Conservation (phyloP, 2,797 vertebrate species). For the Smutsia temminckii region DNA sequence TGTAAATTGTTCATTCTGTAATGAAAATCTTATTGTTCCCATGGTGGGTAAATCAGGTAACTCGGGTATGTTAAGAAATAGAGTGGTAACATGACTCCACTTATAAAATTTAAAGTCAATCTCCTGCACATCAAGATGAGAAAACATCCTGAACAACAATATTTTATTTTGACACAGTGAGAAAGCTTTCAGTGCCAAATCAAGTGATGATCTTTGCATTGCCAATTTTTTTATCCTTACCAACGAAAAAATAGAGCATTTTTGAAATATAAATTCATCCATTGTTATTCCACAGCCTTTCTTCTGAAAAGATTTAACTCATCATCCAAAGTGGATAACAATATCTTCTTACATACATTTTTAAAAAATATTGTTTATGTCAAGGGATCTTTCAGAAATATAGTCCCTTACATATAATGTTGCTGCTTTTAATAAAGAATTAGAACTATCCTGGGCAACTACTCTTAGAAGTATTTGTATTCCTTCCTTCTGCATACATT, state of each 20-base stretch:
- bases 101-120: constrained; percentile 35
- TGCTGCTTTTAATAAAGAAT: constrained; percentile 27
- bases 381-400: constrained; percentile 44
- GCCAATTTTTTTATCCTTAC: constrained; percentile 41
- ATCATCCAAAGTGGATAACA: background rate
- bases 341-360: background rate
- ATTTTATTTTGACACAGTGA: constrained; percentile 60
- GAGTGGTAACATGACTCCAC: background rate
- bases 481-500: background rate
- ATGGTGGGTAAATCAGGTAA: background rate
- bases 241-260: constrained; percentile 47
- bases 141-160: constrained; percentile 5
- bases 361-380: background rate
- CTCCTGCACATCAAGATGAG: constrained; percentile 43
- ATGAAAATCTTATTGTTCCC: background rate
- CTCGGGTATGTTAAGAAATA: background rate
- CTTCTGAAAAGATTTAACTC: background rate
- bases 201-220: background rate
- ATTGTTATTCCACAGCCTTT: background rate
- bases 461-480: background rate
- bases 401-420: background rate
- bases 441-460: background rate
- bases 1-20: background rate
- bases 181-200: constrained; percentile 46
- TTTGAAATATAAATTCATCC: constrained; percentile 4